phyloP scores from a whole-genome alignment of 2,113 vertebrate species.

The Cyphomyrus discorhynchus region DNA sequence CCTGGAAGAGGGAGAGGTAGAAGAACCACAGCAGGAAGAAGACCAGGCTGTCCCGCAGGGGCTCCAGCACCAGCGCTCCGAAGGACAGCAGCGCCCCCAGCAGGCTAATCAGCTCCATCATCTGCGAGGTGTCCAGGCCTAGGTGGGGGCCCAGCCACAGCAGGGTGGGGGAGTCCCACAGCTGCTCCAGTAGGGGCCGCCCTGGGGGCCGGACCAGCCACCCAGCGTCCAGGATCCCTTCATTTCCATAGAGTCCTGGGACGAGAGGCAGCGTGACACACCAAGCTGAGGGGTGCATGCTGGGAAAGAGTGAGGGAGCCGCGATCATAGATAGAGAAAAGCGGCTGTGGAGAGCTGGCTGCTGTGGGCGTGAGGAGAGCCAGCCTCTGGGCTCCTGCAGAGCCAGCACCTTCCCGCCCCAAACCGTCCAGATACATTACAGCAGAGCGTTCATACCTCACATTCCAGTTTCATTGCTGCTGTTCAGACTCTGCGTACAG shows the following conservation, averaged over 20 bases:
- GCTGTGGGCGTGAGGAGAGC: not conserved
- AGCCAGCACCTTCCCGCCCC: not conserved
- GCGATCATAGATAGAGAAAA: not conserved
- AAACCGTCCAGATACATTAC: not conserved
- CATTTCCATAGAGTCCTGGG: slow-evolving; percentile 66
- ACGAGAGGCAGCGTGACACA: not conserved
- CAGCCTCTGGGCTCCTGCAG: not conserved
- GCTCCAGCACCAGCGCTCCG: slow-evolving; percentile 48
- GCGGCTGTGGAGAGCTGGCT: not conserved
- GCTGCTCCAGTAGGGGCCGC: slow-evolving; percentile 57
- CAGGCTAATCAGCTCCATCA: slow-evolving; percentile 70
- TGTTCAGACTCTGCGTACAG: not conserved
- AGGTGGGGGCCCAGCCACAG: slow-evolving; percentile 61
- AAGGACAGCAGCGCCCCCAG: slow-evolving; percentile 53
- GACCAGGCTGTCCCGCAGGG: slow-evolving; percentile 52
- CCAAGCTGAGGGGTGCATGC: not conserved
- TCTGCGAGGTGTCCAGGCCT: slow-evolving; percentile 64
- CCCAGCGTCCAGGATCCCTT: slow-evolving; percentile 66
- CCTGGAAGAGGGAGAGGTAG: slow-evolving; percentile 67
- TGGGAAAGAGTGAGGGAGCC: not conserved
- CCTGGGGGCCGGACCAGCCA: slow-evolving; percentile 47
- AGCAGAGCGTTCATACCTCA: not conserved
- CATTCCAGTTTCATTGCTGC: not conserved
- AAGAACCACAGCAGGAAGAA: slow-evolving; percentile 61
- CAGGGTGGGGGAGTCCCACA: slow-evolving; percentile 60